Base-by-base conservation (phyloP, 2,888 invertebrate species). In the Pachymerium ferrugineum region DNA sequence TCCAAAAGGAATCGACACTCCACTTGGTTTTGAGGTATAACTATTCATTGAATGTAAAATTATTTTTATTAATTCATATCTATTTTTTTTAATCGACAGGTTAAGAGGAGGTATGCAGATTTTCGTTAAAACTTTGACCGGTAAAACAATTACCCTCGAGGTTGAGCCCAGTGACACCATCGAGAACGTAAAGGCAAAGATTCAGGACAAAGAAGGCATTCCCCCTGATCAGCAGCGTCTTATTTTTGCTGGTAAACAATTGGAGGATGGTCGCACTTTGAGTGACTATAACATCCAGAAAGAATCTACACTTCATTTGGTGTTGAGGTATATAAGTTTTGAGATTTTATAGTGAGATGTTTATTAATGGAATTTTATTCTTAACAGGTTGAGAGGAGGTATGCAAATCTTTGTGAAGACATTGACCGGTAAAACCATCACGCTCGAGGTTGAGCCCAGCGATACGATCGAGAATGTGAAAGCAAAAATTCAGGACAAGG, bases 221-320 rank as follows among this genome's bases (percentile, higher is more conserved):
- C 87, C 87, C 0, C 87, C 87, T 74, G 92, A 92, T 83, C 92
- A 93, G 84, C 93, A 93, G 84, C 88, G 93, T 80, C 86, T 94
- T 83, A 94, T 94, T 85, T 96, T 96, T 83, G 94, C 94, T 79
- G 96, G 96, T 74, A 96, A 95, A 83, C 97, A 97, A 85, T 84
- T 97, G 80, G 96, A 96, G 85, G 96, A 97, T 88, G 96, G 94
- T 2, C 89, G 94, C 72, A 95, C 95, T 1, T 85, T 97, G 38
- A 92, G 92, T 0, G 96, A 97, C 82, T 95, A 95, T 84, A 95
- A 95, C 83, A 95, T 96, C 81, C 94, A 97, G 84, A 95, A 95
- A 83, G 93, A 87, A 79, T 86, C 86, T 0, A 86, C 87, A 5
- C 83, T 87, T 33, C 86, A 87, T 78, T 80, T 87, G 77, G 86